A percentile compares a stretch with the other conserved stretches of the same genome.
Evolutionary conservation across 2,888 invertebrate species (phyloP).

Genomic region (Ectobius pallidus): DNA sequence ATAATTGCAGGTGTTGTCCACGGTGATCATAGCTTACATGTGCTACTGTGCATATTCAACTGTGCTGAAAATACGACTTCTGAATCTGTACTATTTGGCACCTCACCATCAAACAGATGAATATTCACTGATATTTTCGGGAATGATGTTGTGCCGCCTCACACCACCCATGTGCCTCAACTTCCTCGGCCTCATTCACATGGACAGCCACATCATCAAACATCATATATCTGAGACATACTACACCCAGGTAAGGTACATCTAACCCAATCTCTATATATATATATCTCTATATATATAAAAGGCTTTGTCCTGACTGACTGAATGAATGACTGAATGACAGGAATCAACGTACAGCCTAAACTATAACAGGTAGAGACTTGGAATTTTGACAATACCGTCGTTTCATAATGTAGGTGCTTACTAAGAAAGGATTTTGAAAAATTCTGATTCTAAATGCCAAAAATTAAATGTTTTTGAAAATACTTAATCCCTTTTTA

Average conservation of each 20-base stretch:
- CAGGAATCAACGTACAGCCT: too few species aligned
- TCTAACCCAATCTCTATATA: too few species aligned
- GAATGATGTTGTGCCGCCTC: conserved; percentile 96
- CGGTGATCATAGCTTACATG: conserved; percentile 89
- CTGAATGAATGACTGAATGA: too few species aligned
- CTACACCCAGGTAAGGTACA: conserved; percentile 85
- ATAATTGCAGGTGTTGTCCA: conserved; percentile 80
- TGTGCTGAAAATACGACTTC: conserved; percentile 91
- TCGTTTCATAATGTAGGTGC: too few species aligned
- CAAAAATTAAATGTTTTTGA: too few species aligned
- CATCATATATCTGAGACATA: conserved; percentile 83
- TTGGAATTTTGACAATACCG: too few species aligned
- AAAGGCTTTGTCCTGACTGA: too few species aligned
- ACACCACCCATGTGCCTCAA: conserved; percentile 99
- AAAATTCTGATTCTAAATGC: too few species aligned
- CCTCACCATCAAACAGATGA: conserved; percentile 98
- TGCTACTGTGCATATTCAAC: conserved; percentile 99
- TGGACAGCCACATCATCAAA: conserved; percentile 94
- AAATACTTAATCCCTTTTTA: too few species aligned
- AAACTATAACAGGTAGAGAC: too few species aligned
- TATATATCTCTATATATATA: too few species aligned
- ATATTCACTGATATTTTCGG: conserved; percentile 97
- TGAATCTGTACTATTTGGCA: conserved; percentile 96
- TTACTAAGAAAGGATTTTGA: too few species aligned
- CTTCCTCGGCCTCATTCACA: conserved; percentile 95